Base-by-base conservation (phyloP, 2,797 vertebrate genomes). In the Dendrocincla fuliginosa region DNA sequence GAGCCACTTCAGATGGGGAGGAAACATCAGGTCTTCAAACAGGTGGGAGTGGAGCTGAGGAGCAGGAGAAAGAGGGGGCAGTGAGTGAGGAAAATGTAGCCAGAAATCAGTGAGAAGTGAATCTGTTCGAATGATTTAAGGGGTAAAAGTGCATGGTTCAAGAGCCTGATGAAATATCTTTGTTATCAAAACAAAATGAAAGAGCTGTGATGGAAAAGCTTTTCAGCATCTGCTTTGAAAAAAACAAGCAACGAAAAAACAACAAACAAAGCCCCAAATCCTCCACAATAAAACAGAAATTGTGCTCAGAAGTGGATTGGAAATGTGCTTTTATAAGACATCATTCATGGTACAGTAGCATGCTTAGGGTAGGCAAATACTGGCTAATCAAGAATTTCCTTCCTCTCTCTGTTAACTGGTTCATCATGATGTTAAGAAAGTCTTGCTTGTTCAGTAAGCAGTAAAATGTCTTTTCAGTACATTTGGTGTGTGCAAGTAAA, bases 401-500 rank as follows among this genome's bases (percentile, higher is more conserved):
- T 91, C 60, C 76, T 88, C 87, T 71, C 30, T 81, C 20, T 87
- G 55, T 75, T 85, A 64, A 44, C 41, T 68, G 28, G 27, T 75
- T 86, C 61, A 78, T 88, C 6, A 3, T 25, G 57, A 47, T 55
- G 32, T 75, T 75, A 71, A 91, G 80, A 76, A 77, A 56, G 37
- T 32, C 25, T 64, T 64, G 20, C 73, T 73, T 85, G 47, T 91
- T 91, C 63, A 23, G 20, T 64, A 85, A 82, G 89, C 67, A 56
- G 56, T 77, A 70, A 91, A 73, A 77, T 80, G 50, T 61, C 92
- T 70, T 46, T 65, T 71, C 69, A 28, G 73, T 89, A 46, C 25
- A 17, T 87, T 94, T 87, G 52, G 52, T 84, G 70, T 65, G 55
- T 87, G 77, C 77, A 75, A 83, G 84, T 84, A 76, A 83, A 85